A percentile compares a stretch with the other conserved stretches of the same genome.
phyloP scores from a whole-genome alignment of 2,797 vertebrate genomes.

The Bradypodion ventrale region DNA sequence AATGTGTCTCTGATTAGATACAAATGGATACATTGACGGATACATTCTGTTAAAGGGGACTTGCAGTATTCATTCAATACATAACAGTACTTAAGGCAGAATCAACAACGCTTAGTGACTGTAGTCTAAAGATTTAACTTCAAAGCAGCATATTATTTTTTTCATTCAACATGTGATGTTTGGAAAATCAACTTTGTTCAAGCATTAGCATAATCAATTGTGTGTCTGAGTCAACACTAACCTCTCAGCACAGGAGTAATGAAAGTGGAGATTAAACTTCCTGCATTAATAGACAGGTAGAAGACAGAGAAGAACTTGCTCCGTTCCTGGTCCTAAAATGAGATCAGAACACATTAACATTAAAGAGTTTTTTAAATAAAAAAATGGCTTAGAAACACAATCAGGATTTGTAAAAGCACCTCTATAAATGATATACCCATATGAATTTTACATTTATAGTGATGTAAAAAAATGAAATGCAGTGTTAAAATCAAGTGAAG shows the following conservation, averaged over 20 bases:
- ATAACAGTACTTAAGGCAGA: background rate
- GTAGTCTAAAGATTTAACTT: slow-evolving; percentile 24
- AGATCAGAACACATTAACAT: slow-evolving; percentile 57
- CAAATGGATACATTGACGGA: too few species aligned
- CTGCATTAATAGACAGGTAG: slow-evolving; percentile 96
- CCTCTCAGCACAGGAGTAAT: slow-evolving; percentile 93
- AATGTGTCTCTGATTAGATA: too few species aligned
- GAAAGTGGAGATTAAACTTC: slow-evolving; percentile 93
- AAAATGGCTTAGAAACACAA: background rate
- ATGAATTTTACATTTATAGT: slow-evolving; percentile 51
- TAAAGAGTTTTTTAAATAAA: slow-evolving; percentile 4
- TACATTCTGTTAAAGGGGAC: too few species aligned
- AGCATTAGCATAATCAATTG: slow-evolving; percentile 34
- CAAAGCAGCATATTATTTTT: slow-evolving; percentile 43
- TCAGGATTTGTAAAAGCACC: slow-evolving; percentile 30
- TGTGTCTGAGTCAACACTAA: slow-evolving; percentile 71
- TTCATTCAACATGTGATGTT: slow-evolving; percentile 40
- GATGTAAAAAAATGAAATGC: slow-evolving; percentile 45
- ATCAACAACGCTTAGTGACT: slow-evolving; percentile 48
- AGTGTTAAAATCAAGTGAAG: slow-evolving; percentile 40
- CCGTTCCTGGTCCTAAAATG: slow-evolving; percentile 83
- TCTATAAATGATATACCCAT: slow-evolving; percentile 49
- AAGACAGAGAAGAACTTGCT: slow-evolving; percentile 97
- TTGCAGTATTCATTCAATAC: too few species aligned
- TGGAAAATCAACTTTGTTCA: slow-evolving; percentile 23